phyloP scores from a whole-genome alignment of 2,797 vertebrate species.

The Merluccius polli region DNA sequence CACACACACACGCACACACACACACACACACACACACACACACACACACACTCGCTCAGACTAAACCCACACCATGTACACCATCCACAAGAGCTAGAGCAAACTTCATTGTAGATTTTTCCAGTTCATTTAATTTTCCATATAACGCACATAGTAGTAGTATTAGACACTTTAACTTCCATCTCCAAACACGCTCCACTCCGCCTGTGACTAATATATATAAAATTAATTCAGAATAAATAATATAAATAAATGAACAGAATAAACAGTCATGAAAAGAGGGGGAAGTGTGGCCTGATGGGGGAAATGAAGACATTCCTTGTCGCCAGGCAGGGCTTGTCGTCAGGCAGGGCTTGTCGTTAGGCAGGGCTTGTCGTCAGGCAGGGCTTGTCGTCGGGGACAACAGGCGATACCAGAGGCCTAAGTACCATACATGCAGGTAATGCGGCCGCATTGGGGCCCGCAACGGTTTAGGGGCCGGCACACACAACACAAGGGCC shows the following conservation, averaged over 20 bases:
- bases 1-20: not conserved
- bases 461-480: too few species aligned
- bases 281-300: not conserved
- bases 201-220: not conserved
- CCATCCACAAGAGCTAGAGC: not conserved
- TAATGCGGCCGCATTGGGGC: too few species aligned
- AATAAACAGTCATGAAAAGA: slow-evolving; percentile 7
- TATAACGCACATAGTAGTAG: not conserved
- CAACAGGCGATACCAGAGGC: too few species aligned
- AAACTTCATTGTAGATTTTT: not conserved
- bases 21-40: not conserved
- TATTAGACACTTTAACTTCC: not conserved
- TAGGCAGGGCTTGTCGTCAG: not conserved
- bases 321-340: not conserved
- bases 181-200: not conserved
- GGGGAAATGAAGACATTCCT: not conserved
- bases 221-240: not conserved
- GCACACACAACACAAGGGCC: too few species aligned
- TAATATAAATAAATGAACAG: not conserved
- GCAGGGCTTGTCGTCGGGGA: not conserved
- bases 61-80: too few species aligned
- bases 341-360: not conserved
- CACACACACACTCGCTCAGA: not conserved
- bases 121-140: not conserved
- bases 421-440: too few species aligned